Base-by-base conservation (phyloP, 2,888 invertebrate genomes). In the Chromoteleia sp. region DNA sequence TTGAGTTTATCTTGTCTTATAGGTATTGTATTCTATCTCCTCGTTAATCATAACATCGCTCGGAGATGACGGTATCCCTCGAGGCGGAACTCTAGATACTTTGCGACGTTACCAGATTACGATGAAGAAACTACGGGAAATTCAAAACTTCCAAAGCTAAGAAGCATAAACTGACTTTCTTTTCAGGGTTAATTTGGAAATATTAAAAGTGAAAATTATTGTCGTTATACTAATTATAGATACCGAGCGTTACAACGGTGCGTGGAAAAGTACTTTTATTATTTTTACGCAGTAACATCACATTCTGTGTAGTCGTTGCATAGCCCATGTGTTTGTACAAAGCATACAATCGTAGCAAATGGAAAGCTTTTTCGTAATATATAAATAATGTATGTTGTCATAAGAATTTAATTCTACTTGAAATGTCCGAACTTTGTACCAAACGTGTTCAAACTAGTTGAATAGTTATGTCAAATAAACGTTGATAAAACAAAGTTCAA, bases 21-120 rank as follows among this genome's bases (percentile, higher is more conserved):
- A 80, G 74, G 39, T 75, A 81, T 80, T 80, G 75, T 80, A 71
- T 71, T 81, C 80, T 71, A 81, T 58, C 63, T 81, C 65, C 65
- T 81, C 75, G 70, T 81, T 81, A 81, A 81, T 81, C 80, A 81
- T 65, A 81, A 81, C 75, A 81, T 81, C 75, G 80, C 80, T 75
- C 71, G 63, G 65, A 75, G 75, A 75, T 81, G 80, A 71, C 80
- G 80, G 58, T 67, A 78, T 82, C 75, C 77, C 77, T 78, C 52
- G 70, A 74, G 73, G 68, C 77, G 68, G 58, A 77, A 77, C 77
- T 74, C 70, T 63, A 78, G 70, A 82, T 82, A 77, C 80, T 74
- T 77, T 63, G 74, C 81, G 70, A 82, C 77, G 74, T 70, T 65
- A 74, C 74, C 65, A 82, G 74, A 77, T 82, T 82, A 82, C 58